Conservation (phyloP, 2,888 invertebrate genomes). For the Acanthopleura granulata region DNA sequence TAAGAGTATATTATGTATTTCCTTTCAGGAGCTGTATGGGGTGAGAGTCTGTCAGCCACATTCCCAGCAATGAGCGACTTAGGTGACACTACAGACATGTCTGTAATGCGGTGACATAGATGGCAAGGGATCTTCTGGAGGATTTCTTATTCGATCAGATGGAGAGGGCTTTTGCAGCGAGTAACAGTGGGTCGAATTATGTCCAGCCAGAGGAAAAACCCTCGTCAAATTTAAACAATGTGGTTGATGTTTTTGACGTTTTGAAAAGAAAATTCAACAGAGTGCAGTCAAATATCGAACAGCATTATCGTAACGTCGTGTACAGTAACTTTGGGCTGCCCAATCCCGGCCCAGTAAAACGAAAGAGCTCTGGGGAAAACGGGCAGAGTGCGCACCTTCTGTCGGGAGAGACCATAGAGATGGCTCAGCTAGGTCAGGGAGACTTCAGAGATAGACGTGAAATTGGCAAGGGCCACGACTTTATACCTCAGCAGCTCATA, state of each 20-base stretch:
- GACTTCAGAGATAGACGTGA: conserved; percentile 22
- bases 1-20: too few relatives aligned
- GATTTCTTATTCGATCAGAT: conserved; percentile 30
- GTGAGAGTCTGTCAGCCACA: not conserved
- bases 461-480: conserved; percentile 50
- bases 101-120: conserved; percentile 22
- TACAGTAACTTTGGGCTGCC: conserved; percentile 12
- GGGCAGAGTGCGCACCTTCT: conserved; percentile 12
- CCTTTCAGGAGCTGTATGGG: too few relatives aligned
- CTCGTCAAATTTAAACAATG: conserved; percentile 1
- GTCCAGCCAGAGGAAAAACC: not conserved
- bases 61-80: not conserved
- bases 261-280: conserved; percentile 9
- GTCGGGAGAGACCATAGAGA: conserved; percentile 52
- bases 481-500: conserved; percentile 49
- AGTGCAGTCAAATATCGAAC: conserved; percentile 18
- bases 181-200: conserved; percentile 2
- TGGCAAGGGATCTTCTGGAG: conserved; percentile 43
- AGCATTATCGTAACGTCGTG: conserved; percentile 15
- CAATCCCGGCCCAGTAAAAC: conserved; percentile 3
- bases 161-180: conserved; percentile 15
- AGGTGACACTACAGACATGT: conserved; percentile 7
- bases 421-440: conserved; percentile 50
- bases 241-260: conserved; percentile 10
- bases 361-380: not conserved